phyloP scores from a whole-genome alignment of 2,888 invertebrate species.

The Corythucha ciliata region DNA sequence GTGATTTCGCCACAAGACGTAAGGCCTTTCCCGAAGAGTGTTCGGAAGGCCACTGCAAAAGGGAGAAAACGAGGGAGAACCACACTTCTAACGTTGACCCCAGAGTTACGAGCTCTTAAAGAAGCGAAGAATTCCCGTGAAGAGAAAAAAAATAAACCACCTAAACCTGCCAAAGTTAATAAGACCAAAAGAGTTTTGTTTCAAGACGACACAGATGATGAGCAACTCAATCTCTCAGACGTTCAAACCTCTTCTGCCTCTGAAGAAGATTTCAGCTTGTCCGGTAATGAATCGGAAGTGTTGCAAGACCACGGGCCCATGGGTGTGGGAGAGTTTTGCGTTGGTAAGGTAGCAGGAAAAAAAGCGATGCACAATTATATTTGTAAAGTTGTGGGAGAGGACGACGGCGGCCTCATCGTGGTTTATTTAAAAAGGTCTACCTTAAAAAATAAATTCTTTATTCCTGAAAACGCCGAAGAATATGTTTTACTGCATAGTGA shows the following conservation, averaged over 20 bases:
- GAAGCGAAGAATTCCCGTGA: neutral
- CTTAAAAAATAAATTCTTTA: constrained; percentile 1
- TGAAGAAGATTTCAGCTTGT: constrained; percentile 1
- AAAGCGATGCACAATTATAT: constrained; percentile 4
- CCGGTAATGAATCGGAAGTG: neutral
- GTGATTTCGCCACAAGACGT: constrained; percentile 2
- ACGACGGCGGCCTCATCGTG: neutral
- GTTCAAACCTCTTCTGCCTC: constrained; percentile 3
- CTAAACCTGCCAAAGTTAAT: neutral
- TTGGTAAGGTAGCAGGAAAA: constrained; percentile 10
- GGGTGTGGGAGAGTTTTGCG: constrained; percentile 4
- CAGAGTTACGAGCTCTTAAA: neutral
- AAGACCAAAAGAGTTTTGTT: constrained; percentile 7
- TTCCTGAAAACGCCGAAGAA: neutral
- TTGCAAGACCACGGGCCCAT: neutral
- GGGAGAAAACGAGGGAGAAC: constrained; percentile 1
- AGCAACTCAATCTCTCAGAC: constrained; percentile 2
- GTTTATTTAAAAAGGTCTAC: neutral
- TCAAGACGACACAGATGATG: neutral
- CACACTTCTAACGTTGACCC: neutral
- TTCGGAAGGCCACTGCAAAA: neutral
- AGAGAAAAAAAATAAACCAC: neutral
- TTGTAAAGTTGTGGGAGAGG: constrained; percentile 6
- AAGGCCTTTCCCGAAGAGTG: neutral
- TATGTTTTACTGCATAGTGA: constrained; percentile 6